Evolutionary conservation across 1,140 invertebrate species (phyloP), one percentile per base, ranked within the genome.

Genomic region (Chelonus insularis): DNA sequence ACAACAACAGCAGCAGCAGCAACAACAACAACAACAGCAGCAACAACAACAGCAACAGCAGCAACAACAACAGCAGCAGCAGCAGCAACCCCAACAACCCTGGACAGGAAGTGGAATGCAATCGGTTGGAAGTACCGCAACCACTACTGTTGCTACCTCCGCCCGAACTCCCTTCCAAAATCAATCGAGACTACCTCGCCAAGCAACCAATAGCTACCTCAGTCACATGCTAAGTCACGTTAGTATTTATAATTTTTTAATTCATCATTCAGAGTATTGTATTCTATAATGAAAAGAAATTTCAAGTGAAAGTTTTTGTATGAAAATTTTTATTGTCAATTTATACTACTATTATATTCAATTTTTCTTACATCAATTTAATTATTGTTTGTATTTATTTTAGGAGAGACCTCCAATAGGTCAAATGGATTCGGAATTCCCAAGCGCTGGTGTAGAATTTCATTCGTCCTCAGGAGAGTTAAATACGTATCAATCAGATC

Each of bases 151-250:
- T n/a, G 68, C 78, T 45, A 73, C 77, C 36, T 77, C 77, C 16
- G 69, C 77, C 47, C 75, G 77, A 48, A 77, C 72, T 41, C 71
- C 75, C 66, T 69, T 79, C 64, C 77, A 77, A 77, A 81, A 73
- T 59, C 80, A 77, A 74, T 73, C 77, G 63, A 74, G 74, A 77
- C 71, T 79, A 76, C 77, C 77, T 79, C 79, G 77, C 63, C 80
- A 83, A 76, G 64, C 81, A 75, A 80, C 84, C 76, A 84, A 83
- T 82, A 78, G 78, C 83, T 85, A 85, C 83, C 83, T 84, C 83
- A 80, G 54, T 75, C 77, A 81, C 62, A 73, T 81, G 68, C 75
- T 80, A 77, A 78, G 75, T 75, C 76, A 78, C 68, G 76, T 79
- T 48, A 69, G 62, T 68, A 50, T 11, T 34, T 14, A n/a, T 12